Evolutionary conservation across 2,888 invertebrate genomes (phyloP).

Genomic region (Drosophila lacicola): DNA sequence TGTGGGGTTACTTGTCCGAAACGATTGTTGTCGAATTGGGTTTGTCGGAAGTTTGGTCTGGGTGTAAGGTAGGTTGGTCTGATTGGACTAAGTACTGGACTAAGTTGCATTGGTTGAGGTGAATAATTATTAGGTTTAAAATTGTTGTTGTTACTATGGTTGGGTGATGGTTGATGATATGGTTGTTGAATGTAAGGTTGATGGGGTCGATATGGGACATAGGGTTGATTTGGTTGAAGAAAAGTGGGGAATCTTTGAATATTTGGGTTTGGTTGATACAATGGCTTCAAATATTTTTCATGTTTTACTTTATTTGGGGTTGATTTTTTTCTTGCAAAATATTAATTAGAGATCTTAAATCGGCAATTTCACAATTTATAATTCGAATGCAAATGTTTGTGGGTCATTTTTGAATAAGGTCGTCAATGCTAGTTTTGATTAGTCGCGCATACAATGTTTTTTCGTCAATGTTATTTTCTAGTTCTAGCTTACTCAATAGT

Average conservation of each 20-base stretch:
- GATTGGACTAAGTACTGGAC: too few species aligned
- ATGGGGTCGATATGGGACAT: neutral
- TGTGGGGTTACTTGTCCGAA: slow-evolving; percentile 2
- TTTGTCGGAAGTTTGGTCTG: neutral
- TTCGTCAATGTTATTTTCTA: neutral
- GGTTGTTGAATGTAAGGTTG: neutral
- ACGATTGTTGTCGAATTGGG: slow-evolving; percentile 4
- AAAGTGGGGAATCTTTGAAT: neutral
- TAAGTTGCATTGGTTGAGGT: neutral
- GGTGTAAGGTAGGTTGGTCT: too few species aligned
- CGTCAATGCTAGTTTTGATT: neutral
- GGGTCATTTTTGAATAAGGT: neutral
- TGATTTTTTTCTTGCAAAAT: neutral
- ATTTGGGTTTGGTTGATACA: neutral
- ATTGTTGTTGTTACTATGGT: neutral
- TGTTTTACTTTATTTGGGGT: neutral
- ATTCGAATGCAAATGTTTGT: neutral
- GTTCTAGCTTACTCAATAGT: too few species aligned
- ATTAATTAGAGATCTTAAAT: neutral
- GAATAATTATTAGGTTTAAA: neutral
- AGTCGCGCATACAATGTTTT: neutral
- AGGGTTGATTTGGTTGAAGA: neutral
- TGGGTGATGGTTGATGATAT: neutral
- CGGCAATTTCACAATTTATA: neutral
- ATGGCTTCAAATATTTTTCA: neutral